These are phyloP conservation scores for Pachycephala philippinensis DNA, from an alignment of 2,113 vertebrate species.

Conservation along the genomic window DNA sequence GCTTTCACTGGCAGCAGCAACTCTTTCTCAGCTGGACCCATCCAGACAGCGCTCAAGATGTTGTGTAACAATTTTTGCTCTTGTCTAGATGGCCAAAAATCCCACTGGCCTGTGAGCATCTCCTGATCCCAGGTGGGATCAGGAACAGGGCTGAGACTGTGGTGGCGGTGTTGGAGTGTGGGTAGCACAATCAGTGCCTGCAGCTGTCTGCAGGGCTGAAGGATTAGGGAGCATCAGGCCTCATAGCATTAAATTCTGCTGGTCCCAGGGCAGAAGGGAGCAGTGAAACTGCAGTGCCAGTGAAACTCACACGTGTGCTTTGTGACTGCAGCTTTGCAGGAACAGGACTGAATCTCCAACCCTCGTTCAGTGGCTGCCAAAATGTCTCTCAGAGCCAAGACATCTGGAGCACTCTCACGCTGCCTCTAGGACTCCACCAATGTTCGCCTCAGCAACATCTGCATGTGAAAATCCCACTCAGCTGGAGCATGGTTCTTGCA, in stretches of 20 bases:
- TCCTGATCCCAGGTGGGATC: background rate
- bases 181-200: background rate
- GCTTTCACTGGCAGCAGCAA: background rate
- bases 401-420: background rate
- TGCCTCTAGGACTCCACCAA: background rate
- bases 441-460: background rate
- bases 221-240: fast-evolving
- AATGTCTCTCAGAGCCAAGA: background rate
- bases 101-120: fast-evolving
- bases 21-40: background rate
- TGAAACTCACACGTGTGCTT: fast-evolving
- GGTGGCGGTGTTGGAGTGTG: background rate
- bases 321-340: background rate
- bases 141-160: fast-evolving
- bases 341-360: background rate
- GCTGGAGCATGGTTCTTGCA: background rate
- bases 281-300: background rate
- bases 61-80: background rate
- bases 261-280: background rate
- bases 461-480: background rate
- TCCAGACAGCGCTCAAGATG: fast-evolving
- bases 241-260: fast-evolving
- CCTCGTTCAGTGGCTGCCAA: background rate
- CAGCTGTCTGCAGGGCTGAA: fast-evolving
- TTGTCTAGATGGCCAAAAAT: background rate